Evolutionary conservation across 1,140 invertebrate genomes (phyloP), one percentile per base, ranked within the genome.

Genomic region (Camponotus pennsylvanicus): DNA sequence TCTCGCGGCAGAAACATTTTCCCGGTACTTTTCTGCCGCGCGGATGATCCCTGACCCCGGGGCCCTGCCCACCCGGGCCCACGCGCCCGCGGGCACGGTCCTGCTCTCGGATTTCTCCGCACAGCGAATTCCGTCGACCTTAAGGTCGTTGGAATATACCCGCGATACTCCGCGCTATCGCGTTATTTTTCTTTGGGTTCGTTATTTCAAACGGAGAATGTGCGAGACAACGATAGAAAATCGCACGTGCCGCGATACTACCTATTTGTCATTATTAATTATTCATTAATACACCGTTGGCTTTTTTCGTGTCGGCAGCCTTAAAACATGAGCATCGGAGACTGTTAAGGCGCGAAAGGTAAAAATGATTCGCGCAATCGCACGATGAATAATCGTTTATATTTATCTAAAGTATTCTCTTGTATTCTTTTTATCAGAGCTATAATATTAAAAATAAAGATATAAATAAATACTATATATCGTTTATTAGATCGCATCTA

Each of bases 31-130:
- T 89, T 91, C 88, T 86, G 71, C 87, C 75, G 66, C 71, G 59
- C 71, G 71, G 70, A 27, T 93, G 93, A 94, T 93, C 93, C 80
- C 92, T 94, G 92, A 93, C 92, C 93, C 84, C 86, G 76, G 37
- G 91, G 61, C 84, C 86, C 92, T 83, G 91, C 89, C 83, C 89
- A 92, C 61, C 86, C 82, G 71, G 90, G 91, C 93, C 93, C 93
- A 94, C 93, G 92, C 92, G 86, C 87, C 87, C 59, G 55, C 73
- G 70, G 80, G 34, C 78, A 73, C 86, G 82, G 40, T 77, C 83
- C 86, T 86, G 69, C 79, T 61, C 79, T 82, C 69, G 55, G 79
- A 83, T 57, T 73, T 59, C 79, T 82, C 79, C 79, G 52, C 77
- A 21, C 67, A 15, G 67, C 52, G 37, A 67, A 83, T 75, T 83